Percentiles rank a stretch among this genome's conserved stretches.
Conservation (phyloP, 2,888 invertebrate genomes). For the Drosophila prostipennis region DNA sequence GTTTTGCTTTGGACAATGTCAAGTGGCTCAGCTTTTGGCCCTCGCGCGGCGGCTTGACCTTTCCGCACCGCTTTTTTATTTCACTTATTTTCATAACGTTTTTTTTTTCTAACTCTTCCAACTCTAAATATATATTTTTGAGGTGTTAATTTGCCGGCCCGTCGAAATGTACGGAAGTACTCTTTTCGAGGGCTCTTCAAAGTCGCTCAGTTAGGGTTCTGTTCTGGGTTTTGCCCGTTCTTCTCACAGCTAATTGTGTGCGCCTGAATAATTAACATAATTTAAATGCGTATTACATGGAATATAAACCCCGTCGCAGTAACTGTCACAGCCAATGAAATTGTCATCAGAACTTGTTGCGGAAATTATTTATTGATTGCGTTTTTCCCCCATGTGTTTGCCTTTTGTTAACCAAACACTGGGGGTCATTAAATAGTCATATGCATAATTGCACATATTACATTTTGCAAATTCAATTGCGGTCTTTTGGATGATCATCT, state of each 20-base stretch:
- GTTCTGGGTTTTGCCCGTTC: background rate
- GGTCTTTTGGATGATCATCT: background rate
- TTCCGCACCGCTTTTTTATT: constrained; percentile 23
- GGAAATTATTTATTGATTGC: constrained; percentile 69
- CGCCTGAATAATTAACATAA: constrained; percentile 37
- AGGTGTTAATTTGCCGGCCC: constrained; percentile 32
- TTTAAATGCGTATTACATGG: constrained; percentile 25
- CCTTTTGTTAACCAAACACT: constrained; percentile 30
- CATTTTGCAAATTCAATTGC: constrained; percentile 25
- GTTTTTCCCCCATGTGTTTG: constrained; percentile 21
- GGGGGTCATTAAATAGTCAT: constrained; percentile 65
- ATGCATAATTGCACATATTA: constrained; percentile 53
- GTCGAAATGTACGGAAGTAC: constrained; percentile 20
- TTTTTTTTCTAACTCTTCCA: background rate
- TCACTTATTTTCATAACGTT: constrained; percentile 6
- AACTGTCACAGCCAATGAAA: constrained; percentile 29
- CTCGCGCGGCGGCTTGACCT: constrained; percentile 43
- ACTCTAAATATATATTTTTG: constrained; percentile 12
- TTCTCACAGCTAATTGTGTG: constrained; percentile 22
- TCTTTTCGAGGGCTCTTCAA: constrained; percentile 8
- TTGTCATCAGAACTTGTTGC: constrained; percentile 55
- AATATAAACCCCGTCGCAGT: background rate
- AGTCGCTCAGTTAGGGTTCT: constrained; percentile 4
- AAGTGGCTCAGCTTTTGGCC: constrained; percentile 49
- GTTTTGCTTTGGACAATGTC: constrained; percentile 65